phyloP scores from a whole-genome alignment of 2,888 invertebrate genomes.

The Pammene aurita region DNA sequence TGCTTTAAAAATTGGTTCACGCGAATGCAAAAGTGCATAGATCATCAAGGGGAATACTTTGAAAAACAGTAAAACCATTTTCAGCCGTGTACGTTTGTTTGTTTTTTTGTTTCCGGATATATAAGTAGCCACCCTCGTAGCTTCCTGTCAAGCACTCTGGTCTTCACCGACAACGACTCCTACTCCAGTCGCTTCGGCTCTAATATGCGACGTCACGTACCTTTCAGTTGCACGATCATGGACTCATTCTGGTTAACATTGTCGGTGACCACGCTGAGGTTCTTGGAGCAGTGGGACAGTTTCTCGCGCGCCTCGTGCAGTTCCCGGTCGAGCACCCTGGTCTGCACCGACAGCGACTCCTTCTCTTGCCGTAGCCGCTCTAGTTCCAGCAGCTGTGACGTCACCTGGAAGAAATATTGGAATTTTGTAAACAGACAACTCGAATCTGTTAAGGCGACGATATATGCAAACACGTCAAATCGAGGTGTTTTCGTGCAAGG shows the following conservation, averaged over 20 bases:
- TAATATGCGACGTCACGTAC: conserved; percentile 60
- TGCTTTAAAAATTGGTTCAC: too few species aligned
- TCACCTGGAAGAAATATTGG: conserved; percentile 64
- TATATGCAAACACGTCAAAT: too few species aligned
- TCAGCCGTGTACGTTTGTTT: too few species aligned
- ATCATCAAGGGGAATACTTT: too few species aligned
- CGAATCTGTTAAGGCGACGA: not conserved
- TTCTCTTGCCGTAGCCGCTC: conserved; percentile 90
- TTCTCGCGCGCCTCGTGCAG: conserved; percentile 87
- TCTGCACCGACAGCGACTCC: conserved; percentile 88
- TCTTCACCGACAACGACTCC: too few species aligned
- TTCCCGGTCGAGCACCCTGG: conserved; percentile 89
- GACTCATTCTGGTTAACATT: conserved; percentile 88
- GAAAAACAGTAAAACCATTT: too few species aligned
- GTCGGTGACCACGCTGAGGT: conserved; percentile 86
- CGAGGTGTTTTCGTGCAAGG: too few species aligned
- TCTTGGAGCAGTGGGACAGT: conserved; percentile 85
- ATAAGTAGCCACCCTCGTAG: too few species aligned
- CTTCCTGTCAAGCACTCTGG: too few species aligned
- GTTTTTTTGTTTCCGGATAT: too few species aligned
- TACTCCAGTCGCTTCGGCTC: not conserved
- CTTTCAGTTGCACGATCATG: conserved; percentile 86
- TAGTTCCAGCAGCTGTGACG: conserved; percentile 87
- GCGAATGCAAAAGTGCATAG: too few species aligned
- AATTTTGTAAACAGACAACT: not conserved